A percentile compares a stretch with the other conserved stretches of the same genome.
These are phyloP conservation scores for Anthoscopus minutus DNA, from an alignment of 2,113 vertebrate species.

Conservation along the genomic window DNA sequence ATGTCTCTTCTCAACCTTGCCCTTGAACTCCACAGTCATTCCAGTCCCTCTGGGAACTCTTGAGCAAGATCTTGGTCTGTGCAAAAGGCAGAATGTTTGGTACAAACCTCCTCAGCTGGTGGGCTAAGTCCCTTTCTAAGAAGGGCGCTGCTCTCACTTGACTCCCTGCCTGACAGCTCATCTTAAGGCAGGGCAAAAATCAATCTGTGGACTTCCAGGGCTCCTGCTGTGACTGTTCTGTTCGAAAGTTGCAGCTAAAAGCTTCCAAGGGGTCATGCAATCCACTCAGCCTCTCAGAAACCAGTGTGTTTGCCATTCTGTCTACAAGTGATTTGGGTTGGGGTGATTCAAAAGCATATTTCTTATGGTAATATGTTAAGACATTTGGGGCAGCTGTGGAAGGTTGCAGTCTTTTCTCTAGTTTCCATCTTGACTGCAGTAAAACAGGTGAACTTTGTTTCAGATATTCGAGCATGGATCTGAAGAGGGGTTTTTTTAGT, in stretches of 20 bases:
- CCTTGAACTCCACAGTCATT: not conserved
- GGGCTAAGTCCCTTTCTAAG: not conserved
- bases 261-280: not conserved
- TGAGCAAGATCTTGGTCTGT: not conserved
- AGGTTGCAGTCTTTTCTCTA: not conserved
- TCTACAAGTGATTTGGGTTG: not conserved
- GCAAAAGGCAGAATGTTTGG: not conserved
- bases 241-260: not conserved
- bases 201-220: not conserved
- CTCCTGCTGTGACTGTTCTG: not conserved
- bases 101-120: not conserved
- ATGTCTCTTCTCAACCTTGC: not conserved
- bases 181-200: not conserved
- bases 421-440: not conserved
- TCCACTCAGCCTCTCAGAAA: not conserved
- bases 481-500: not conserved
- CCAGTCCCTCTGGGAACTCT: not conserved
- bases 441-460: not conserved
- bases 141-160: not conserved
- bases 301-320: not conserved
- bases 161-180: not conserved
- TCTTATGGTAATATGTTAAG: not conserved
- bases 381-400: not conserved
- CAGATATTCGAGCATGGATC: not conserved
- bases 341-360: not conserved